Percentiles rank a stretch among this genome's conserved stretches.
phyloP scores from a whole-genome alignment of 2,888 invertebrate genomes.

The Pseudococcus viburni region DNA sequence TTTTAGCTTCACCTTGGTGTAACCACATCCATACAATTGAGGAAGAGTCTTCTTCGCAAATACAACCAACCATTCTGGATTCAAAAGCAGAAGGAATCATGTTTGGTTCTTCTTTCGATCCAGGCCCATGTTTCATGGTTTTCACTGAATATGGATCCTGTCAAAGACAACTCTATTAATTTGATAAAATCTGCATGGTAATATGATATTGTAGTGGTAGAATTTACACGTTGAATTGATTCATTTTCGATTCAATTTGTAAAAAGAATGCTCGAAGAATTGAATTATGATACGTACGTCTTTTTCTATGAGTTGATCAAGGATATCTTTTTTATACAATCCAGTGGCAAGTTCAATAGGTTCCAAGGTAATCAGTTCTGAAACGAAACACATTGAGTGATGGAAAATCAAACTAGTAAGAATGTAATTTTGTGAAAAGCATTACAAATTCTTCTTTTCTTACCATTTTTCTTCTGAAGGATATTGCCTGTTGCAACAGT shows the following conservation, averaged over 20 bases:
- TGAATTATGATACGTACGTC: constrained; percentile 73
- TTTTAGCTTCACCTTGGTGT: constrained; percentile 87
- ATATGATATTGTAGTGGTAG: background rate
- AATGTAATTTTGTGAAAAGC: too few species aligned
- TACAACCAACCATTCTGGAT: constrained; percentile 92
- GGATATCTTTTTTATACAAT: constrained; percentile 89
- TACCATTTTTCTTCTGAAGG: constrained; percentile 11
- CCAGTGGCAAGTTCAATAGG: constrained; percentile 95
- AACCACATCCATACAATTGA: constrained; percentile 96
- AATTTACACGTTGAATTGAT: background rate
- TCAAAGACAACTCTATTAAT: background rate
- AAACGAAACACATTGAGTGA: constrained; percentile 51
- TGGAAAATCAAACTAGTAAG: background rate
- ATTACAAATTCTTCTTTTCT: background rate
- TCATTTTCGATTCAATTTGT: background rate
- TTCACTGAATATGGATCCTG: constrained; percentile 87
- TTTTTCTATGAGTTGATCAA: constrained; percentile 89
- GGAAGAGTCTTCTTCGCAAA: constrained; percentile 95
- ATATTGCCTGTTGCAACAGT: background rate
- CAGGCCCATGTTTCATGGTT: constrained; percentile 83
- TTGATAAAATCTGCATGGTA: background rate
- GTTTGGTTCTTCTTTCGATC: constrained; percentile 89
- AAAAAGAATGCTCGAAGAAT: background rate
- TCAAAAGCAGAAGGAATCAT: constrained; percentile 92
- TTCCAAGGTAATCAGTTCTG: constrained; percentile 78